Conservation (phyloP, 2,113 vertebrate species). For the Hippocampus guttulatus region DNA sequence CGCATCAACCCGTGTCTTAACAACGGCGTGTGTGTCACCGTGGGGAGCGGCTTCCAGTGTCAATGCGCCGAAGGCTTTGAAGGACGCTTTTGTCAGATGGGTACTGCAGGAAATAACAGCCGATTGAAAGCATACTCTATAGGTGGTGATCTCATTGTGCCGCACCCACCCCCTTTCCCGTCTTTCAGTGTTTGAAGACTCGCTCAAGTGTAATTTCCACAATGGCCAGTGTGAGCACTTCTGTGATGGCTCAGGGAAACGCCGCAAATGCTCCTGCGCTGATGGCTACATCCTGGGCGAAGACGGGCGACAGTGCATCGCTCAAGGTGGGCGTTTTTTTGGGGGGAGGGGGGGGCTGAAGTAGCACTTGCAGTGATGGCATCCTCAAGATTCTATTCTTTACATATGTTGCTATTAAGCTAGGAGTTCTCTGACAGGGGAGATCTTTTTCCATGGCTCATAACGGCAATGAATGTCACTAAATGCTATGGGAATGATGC, state of each 20-base stretch:
- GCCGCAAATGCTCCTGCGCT: slow-evolving; percentile 73
- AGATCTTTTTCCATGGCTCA: no score
- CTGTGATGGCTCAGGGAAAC: slow-evolving; percentile 65
- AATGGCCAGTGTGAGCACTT: slow-evolving; percentile 86
- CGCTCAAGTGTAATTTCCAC: slow-evolving; percentile 73
- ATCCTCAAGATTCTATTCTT: no score
- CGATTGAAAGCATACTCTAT: neutral
- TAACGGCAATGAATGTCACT: no score
- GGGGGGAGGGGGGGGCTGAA: neutral
- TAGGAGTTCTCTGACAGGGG: no score
- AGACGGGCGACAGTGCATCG: slow-evolving; percentile 69
- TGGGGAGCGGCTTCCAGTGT: slow-evolving; percentile 41
- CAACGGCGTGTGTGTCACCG: slow-evolving; percentile 50
- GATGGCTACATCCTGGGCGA: slow-evolving; percentile 70
- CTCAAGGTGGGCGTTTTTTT: slow-evolving; percentile 69
- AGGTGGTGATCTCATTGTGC: neutral
- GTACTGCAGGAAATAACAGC: slow-evolving; percentile 20
- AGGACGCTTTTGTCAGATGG: slow-evolving; percentile 60
- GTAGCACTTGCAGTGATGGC: no score
- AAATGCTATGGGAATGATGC: neutral
- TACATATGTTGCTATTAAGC: no score
- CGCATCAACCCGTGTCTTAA: slow-evolving; percentile 57
- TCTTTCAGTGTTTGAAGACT: slow-evolving; percentile 62
- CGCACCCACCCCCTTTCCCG: neutral
- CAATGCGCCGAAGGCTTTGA: slow-evolving; percentile 58